phyloP scores from a whole-genome alignment of 2,113 vertebrate genomes.

The Tenebrosternarchus preto region DNA sequence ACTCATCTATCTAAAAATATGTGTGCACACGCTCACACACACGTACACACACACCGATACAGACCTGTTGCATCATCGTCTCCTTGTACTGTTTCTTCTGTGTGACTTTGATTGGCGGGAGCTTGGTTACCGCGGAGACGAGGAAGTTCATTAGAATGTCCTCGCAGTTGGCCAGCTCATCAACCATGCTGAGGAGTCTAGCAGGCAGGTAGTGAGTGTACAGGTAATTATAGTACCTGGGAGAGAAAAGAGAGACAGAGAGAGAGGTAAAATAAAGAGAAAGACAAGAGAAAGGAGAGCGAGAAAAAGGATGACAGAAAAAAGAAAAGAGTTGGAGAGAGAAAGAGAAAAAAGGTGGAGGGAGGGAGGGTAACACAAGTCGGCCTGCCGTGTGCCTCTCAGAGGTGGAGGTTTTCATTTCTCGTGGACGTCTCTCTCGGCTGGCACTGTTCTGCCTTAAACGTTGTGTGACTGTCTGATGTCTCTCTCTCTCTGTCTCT shows the following conservation, averaged over 20 bases:
- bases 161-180: constrained; percentile 77
- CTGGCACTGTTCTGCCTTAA: too few species aligned
- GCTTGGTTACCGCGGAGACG: constrained; percentile 76
- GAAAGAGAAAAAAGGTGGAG: neutral
- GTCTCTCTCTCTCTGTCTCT: constrained; percentile 21
- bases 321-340: neutral
- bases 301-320: neutral
- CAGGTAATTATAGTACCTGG: constrained; percentile 79
- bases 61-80: constrained; percentile 79
- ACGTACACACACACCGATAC: constrained; percentile 53
- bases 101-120: constrained; percentile 79
- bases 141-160: constrained; percentile 83
- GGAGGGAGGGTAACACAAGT: too few species aligned
- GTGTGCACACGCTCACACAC: constrained; percentile 26
- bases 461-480: neutral
- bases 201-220: constrained; percentile 73
- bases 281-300: neutral
- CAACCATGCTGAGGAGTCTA: constrained; percentile 71
- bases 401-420: constrained; percentile 20
- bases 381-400: neutral
- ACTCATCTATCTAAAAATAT: constrained; percentile 4
- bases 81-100: constrained; percentile 85
- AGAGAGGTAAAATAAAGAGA: neutral
- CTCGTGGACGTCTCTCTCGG: neutral
- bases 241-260: constrained; percentile 7